Evolutionary conservation across 2,888 invertebrate genomes (phyloP), one percentile per base, ranked within the genome.

Genomic region (Lasioglossum marginatum): DNA sequence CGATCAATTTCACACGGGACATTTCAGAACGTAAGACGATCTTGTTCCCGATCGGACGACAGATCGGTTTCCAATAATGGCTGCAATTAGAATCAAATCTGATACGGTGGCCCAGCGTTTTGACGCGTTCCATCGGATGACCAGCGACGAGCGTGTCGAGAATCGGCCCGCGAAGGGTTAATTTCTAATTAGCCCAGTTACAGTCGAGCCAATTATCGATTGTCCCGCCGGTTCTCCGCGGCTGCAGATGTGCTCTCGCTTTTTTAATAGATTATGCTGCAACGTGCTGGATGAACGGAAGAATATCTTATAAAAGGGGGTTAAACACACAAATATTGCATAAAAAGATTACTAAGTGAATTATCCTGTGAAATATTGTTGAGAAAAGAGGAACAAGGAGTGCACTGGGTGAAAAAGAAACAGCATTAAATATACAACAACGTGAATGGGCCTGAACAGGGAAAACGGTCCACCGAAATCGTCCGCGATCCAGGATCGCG

Each of bases 151-250:
- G 68, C 37, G 68, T 68, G 66, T 66, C 34, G 34, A 34, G 34
- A 66, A 66, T 19, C 66, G 34, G 19, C 66, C 31, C 34, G 66
- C 66, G 68, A 23, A 37, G 37, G 37, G 23, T 68, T 68, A 68
- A 68, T 68, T 68, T 68, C 68, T 68, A 37, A 68, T 68, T 68
- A 68, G 68, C 68, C 37, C 68, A 68, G 68, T 37, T 68, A 34
- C 68, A 1, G 37, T 10, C 34, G 68, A 12, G 68, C 68, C 37
- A 68, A 68, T 37, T 68, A 68, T 68, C 68, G 68, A 68, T 68
- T 68, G 68, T 37, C 34, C 10, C 23, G 68, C 19, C 23, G 37
- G 23, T 68, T 37, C 68, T 34, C 19, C 34, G 34, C 23, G 34
- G 37, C 23, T 37, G 19, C 68, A 68, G 37, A 68, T 37, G 31